Conservation (phyloP, 2,888 invertebrate species). For the Meghimatium bilineatum region DNA sequence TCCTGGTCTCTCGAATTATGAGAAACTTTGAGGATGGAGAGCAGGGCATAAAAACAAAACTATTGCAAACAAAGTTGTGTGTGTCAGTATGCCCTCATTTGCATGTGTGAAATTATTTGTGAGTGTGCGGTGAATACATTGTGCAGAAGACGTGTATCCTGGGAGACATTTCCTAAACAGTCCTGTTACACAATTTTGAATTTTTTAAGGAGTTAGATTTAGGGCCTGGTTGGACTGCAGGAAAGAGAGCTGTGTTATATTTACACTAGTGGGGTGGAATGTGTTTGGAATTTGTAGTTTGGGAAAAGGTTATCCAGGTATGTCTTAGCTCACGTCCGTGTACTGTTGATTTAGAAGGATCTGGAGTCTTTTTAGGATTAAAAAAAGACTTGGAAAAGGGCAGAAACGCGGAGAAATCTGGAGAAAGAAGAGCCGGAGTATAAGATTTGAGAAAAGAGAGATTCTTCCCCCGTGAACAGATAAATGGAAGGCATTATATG, state of each 20-base stretch:
- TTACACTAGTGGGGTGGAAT: slow-evolving; percentile 38
- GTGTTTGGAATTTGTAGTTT: slow-evolving; percentile 50
- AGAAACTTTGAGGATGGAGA: no score
- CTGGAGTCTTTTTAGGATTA: not conserved
- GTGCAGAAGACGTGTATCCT: no score
- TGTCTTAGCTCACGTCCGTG: not conserved
- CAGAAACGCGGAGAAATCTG: not conserved
- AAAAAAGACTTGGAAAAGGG: slow-evolving; percentile 21
- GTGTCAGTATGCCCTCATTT: no score
- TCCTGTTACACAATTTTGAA: slow-evolving; percentile 50
- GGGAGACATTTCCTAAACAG: slow-evolving; percentile 53
- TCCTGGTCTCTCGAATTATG: no score
- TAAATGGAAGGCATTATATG: no score
- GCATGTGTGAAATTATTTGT: no score
- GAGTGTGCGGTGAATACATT: no score
- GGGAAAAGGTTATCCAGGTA: slow-evolving; percentile 51
- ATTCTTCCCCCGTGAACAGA: no score
- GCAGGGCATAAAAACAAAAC: no score
- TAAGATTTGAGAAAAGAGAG: no score
- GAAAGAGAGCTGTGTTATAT: slow-evolving; percentile 38
- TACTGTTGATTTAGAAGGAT: not conserved
- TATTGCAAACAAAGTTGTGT: no score
- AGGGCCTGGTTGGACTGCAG: not conserved
- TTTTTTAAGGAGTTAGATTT: not conserved
- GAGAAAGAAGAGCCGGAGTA: slow-evolving; percentile 1